A percentile compares a stretch with the other conserved stretches of the same genome.
These are phyloP conservation scores for Aotus griseimembra DNA, from an alignment of 2,797 vertebrate genomes.

Conservation along the genomic window DNA sequence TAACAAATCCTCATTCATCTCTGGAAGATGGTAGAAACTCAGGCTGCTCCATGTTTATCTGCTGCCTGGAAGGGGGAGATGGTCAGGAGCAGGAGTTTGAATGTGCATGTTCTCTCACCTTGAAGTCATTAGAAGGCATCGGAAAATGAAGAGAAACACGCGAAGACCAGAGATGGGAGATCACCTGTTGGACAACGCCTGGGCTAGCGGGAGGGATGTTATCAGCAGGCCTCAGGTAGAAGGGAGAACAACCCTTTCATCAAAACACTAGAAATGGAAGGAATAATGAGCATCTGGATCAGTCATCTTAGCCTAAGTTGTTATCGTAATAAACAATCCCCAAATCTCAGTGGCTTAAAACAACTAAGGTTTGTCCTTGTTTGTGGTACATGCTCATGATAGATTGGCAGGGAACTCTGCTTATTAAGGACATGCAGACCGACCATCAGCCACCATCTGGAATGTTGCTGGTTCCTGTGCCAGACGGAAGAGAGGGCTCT, in stretches of 20 bases:
- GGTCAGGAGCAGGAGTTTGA: neutral
- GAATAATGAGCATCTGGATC: neutral
- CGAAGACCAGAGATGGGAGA: neutral
- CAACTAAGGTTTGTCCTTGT: neutral
- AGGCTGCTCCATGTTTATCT: accelerated
- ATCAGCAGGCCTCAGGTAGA: neutral
- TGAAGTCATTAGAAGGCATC: neutral
- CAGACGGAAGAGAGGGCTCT: neutral
- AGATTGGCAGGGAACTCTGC: neutral
- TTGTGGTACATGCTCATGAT: neutral
- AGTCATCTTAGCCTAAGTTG: neutral
- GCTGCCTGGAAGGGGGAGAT: neutral
- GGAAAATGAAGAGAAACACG: neutral
- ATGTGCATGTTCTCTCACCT: neutral
- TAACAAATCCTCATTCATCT: neutral
- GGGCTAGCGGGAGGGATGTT: neutral
- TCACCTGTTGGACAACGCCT: neutral
- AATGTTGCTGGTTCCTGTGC: neutral
- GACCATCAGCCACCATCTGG: neutral
- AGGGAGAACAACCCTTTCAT: neutral
- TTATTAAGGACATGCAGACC: neutral
- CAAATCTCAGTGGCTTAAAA: neutral
- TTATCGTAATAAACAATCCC: neutral
- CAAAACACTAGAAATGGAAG: neutral
- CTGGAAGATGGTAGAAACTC: neutral